phyloP scores from a whole-genome alignment of 2,113 vertebrate species.

The Chionodraco myersi region DNA sequence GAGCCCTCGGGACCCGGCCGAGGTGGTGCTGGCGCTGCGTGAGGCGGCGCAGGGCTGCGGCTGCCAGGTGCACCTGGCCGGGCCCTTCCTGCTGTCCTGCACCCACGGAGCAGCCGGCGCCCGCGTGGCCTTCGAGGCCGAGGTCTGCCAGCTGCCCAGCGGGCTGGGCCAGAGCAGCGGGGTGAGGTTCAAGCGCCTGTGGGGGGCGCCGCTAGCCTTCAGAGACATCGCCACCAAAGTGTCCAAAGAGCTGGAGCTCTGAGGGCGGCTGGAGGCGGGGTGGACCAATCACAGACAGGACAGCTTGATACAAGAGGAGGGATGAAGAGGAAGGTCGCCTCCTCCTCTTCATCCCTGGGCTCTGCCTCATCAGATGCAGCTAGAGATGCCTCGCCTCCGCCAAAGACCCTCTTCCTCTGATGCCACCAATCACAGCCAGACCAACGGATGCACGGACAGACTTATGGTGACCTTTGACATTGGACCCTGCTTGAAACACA shows the following conservation, averaged over 20 bases:
- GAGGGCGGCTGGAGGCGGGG: constrained; percentile 81
- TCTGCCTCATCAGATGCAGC: constrained; percentile 47
- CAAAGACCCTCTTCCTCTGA: constrained; percentile 58
- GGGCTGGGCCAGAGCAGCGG: constrained; percentile 85
- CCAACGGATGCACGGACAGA: constrained; percentile 54
- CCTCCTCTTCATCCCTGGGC: constrained; percentile 40
- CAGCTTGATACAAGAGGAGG: constrained; percentile 30
- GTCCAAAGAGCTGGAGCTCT: constrained; percentile 89
- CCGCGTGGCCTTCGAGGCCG: constrained; percentile 90
- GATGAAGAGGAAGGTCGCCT: constrained; percentile 37
- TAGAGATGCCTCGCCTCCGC: constrained; percentile 61
- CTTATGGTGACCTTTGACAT: constrained; percentile 51
- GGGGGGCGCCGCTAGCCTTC: constrained; percentile 89
- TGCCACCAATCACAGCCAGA: constrained; percentile 63
- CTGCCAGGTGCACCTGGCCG: constrained; percentile 89
- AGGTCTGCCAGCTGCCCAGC: constrained; percentile 91
- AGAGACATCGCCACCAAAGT: constrained; percentile 91
- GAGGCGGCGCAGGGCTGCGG: constrained; percentile 87
- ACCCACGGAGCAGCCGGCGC: constrained; percentile 87
- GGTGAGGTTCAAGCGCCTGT: constrained; percentile 88
- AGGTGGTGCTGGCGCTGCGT: constrained; percentile 87
- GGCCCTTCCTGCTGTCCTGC: constrained; percentile 92
- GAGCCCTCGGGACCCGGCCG: constrained; percentile 86
- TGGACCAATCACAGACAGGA: constrained; percentile 69
- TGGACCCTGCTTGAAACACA: constrained; percentile 66